Percentiles rank a stretch among this genome's conserved stretches.
phyloP scores from a whole-genome alignment of 2,113 vertebrate genomes.

The Pseudonaja textilis region DNA sequence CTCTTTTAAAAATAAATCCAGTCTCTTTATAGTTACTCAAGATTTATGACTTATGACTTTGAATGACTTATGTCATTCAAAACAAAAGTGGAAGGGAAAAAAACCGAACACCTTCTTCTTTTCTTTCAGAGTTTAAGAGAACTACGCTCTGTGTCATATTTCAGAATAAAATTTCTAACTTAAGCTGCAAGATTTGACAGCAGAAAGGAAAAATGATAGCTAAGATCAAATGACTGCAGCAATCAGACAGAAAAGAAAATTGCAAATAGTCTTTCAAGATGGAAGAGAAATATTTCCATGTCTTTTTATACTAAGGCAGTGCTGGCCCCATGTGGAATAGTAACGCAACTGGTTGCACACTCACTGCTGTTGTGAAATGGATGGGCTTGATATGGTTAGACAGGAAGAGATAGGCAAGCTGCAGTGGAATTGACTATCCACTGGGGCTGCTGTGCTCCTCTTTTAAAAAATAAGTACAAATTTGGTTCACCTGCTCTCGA shows the following conservation, averaged over 20 bases:
- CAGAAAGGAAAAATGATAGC: background rate
- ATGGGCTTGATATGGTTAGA: background rate
- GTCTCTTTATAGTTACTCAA: constrained; percentile 13
- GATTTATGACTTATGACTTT: background rate
- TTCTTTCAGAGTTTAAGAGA: constrained; percentile 4
- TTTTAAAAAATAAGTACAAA: background rate
- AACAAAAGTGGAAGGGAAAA: background rate
- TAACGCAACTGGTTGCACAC: constrained; percentile 2
- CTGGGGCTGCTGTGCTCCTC: too few relatives aligned
- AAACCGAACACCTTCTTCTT: background rate
- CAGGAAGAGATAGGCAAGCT: background rate
- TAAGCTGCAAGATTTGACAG: constrained; percentile 7
- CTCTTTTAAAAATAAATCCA: background rate
- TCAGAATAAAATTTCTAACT: constrained; percentile 7
- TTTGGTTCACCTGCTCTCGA: background rate
- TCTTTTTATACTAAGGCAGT: constrained; percentile 1
- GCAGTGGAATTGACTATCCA: background rate
- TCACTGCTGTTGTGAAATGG: background rate
- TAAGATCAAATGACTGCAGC: constrained; percentile 7
- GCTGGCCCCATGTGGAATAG: background rate
- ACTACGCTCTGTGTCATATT: background rate
- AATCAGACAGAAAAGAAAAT: background rate
- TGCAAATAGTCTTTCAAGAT: background rate
- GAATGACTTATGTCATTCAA: background rate
- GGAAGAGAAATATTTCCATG: background rate